Conservation (phyloP, 2,888 invertebrate species). For the Epinotia brunnichana region DNA sequence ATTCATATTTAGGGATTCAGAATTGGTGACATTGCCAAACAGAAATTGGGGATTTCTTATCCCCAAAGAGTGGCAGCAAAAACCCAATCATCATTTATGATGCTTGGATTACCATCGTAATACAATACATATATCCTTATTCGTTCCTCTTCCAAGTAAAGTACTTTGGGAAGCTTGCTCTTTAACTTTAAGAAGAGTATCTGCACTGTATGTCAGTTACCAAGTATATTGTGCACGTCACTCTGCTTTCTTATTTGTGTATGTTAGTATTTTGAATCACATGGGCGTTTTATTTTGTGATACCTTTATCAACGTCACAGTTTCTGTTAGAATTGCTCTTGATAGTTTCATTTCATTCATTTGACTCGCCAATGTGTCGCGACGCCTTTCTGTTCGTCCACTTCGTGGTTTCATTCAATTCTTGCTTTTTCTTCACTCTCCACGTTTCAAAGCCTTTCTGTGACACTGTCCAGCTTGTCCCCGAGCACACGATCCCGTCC, state of each 20-base stretch:
- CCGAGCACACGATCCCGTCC: slow-evolving; percentile 70
- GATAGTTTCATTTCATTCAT: slow-evolving; percentile 82
- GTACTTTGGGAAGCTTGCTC: slow-evolving; percentile 60
- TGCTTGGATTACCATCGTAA: slow-evolving; percentile 2
- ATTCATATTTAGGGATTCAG: no score
- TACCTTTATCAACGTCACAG: slow-evolving; percentile 82
- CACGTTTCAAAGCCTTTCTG: slow-evolving; percentile 72
- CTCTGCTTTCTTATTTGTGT: slow-evolving; percentile 73
- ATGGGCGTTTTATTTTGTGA: slow-evolving; percentile 84
- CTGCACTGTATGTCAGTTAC: slow-evolving; percentile 67
- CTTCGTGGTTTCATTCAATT: slow-evolving; percentile 71
- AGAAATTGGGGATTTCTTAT: neutral
- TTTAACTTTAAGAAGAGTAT: slow-evolving; percentile 48
- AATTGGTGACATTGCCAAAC: no score
- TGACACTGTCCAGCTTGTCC: slow-evolving; percentile 77
- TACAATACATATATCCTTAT: neutral
- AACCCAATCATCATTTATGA: neutral
- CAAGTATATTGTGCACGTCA: slow-evolving; percentile 72
- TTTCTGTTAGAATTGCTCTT: slow-evolving; percentile 82
- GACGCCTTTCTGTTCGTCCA: slow-evolving; percentile 69
- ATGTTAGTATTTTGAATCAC: slow-evolving; percentile 69
- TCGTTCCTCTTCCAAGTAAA: neutral
- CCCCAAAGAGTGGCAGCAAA: neutral
- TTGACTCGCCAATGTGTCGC: slow-evolving; percentile 79
- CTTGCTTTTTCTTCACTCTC: slow-evolving; percentile 73